Evolutionary conservation across 2,113 vertebrate genomes (phyloP).

Genomic region (Caranx ignobilis): DNA sequence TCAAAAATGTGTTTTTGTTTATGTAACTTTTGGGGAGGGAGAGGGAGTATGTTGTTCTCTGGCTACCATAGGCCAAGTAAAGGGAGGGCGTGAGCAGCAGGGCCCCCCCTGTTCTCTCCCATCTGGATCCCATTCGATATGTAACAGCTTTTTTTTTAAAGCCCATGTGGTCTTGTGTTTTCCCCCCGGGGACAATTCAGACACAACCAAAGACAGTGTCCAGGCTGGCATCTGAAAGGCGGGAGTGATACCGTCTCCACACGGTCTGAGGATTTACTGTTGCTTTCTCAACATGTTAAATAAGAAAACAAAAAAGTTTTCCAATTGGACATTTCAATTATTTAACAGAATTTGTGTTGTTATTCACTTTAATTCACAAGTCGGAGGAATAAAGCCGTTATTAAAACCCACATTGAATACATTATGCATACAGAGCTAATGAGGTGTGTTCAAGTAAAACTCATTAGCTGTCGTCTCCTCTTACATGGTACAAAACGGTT

Average conservation of each 20-base stretch:
- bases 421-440: neutral
- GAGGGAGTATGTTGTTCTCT: slow-evolving; percentile 61
- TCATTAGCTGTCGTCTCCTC: too few species aligned
- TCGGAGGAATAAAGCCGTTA: neutral
- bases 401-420: neutral
- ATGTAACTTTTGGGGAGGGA: slow-evolving; percentile 37
- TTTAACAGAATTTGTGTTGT: neutral
- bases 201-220: slow-evolving; percentile 13
- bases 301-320: neutral
- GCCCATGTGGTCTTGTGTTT: slow-evolving; percentile 29
- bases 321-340: neutral
- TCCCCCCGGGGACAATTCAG: neutral
- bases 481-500: neutral
- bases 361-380: neutral
- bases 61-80: slow-evolving; percentile 66
- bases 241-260: neutral
- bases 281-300: neutral
- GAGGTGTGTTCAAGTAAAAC: neutral
- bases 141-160: slow-evolving; percentile 33
- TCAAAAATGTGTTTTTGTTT: slow-evolving; percentile 57
- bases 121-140: slow-evolving; percentile 74
- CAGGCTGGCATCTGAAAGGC: slow-evolving; percentile 1
- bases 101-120: slow-evolving; percentile 31
- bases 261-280: neutral
- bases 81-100: slow-evolving; percentile 50